phyloP scores from a whole-genome alignment of 2,797 vertebrate species.

The Allobates femoralis region DNA sequence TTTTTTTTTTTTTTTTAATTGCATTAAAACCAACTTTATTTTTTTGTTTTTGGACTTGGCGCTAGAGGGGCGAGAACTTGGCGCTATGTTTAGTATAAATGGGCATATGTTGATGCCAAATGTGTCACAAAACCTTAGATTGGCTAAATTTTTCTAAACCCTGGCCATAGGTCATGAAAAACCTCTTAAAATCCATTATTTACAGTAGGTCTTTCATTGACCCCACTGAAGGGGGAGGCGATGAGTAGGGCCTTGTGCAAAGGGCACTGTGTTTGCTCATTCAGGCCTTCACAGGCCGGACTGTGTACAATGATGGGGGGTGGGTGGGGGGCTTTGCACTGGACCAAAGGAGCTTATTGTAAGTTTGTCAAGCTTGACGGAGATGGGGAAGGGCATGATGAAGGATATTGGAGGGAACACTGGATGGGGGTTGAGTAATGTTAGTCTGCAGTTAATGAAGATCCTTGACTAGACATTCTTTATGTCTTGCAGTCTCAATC shows the following conservation, averaged over 20 bases:
- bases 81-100: not conserved
- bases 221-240: slow-evolving; percentile 80
- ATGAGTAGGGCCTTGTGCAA: slow-evolving; percentile 74
- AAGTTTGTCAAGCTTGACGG: slow-evolving; percentile 62
- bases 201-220: slow-evolving; percentile 89
- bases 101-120: not conserved
- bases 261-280: slow-evolving; percentile 87
- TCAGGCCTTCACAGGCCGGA: slow-evolving; percentile 84
- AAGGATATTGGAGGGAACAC: slow-evolving; percentile 37
- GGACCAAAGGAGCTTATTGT: slow-evolving; percentile 73
- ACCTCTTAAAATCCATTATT: slow-evolving; percentile 75
- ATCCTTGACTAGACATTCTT: not conserved
- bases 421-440: not conserved
- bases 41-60: too few relatives aligned
- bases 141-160: slow-evolving; percentile 75
- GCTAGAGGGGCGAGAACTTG: too few relatives aligned
- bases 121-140: slow-evolving; percentile 78
- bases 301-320: slow-evolving; percentile 59
- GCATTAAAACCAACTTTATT: too few relatives aligned
- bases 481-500: not conserved
- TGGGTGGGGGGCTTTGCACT: slow-evolving; percentile 60
- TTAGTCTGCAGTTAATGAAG: slow-evolving; percentile 24
- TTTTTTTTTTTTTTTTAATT: too few relatives aligned
- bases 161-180: slow-evolving; percentile 78
- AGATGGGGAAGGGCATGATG: slow-evolving; percentile 36